Conservation (phyloP, 1,140 invertebrate species). For the Trichonephila inaurata region DNA sequence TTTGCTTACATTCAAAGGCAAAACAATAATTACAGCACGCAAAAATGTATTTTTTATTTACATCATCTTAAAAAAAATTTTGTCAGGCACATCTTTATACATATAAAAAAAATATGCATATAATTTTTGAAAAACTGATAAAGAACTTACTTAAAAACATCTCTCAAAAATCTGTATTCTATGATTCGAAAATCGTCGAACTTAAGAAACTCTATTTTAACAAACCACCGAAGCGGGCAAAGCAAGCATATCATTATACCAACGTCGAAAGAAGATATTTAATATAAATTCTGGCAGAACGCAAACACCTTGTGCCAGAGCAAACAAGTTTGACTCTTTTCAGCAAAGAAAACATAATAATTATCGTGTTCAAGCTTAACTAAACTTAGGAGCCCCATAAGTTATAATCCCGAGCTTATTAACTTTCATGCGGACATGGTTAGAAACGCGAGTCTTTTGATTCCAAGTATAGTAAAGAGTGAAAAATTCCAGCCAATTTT, state of each 20-base stretch:
- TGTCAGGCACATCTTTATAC: too few species aligned
- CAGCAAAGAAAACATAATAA: conserved; percentile 44
- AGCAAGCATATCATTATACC: conserved; percentile 1
- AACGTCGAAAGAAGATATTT: conserved; percentile 11
- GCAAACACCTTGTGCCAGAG: background rate
- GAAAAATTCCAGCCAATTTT: conserved; percentile 10
- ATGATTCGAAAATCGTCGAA: too few species aligned
- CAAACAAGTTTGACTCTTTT: background rate
- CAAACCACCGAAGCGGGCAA: background rate
- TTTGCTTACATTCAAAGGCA: too few species aligned
- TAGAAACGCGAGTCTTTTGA: background rate
- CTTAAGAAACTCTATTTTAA: background rate
- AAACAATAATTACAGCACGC: too few species aligned
- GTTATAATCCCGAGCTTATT: conserved; percentile 38
- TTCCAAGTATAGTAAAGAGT: background rate
- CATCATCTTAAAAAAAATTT: too few species aligned
- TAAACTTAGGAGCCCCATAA: background rate
- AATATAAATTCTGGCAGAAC: conserved; percentile 19
- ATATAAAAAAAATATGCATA: too few species aligned
- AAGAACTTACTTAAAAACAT: too few species aligned
- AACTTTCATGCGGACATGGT: background rate
- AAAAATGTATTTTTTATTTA: too few species aligned
- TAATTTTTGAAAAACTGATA: too few species aligned
- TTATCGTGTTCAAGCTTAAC: conserved; percentile 44
- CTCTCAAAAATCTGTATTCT: too few species aligned